Evolutionary conservation across 2,888 invertebrate species (phyloP).

Genomic region (Geophilus truncorum): DNA sequence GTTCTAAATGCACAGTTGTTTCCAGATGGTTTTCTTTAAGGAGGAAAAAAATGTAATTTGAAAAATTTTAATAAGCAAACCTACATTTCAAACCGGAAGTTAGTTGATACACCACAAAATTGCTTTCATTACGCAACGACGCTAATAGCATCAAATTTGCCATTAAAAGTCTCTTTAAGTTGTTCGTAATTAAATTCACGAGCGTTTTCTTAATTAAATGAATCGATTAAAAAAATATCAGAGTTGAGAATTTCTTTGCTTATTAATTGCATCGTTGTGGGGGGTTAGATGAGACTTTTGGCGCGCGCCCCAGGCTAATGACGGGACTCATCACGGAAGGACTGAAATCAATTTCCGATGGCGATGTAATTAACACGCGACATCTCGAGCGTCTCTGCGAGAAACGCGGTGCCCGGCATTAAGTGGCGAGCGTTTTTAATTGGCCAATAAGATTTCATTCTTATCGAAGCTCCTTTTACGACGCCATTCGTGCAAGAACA

Average conservation of each 20-base stretch:
- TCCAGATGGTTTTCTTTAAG: no score
- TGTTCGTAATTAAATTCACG: not conserved
- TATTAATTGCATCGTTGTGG: conserved; percentile 6
- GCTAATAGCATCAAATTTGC: not conserved
- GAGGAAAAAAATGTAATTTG: not conserved
- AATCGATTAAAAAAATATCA: not conserved
- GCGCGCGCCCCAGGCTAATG: conserved; percentile 15
- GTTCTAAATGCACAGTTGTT: not conserved
- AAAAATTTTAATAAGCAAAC: not conserved
- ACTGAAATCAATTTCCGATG: conserved; percentile 28
- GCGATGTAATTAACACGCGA: conserved; percentile 30
- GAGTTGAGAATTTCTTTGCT: not conserved
- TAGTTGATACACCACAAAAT: not conserved
- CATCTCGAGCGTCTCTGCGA: conserved; percentile 11
- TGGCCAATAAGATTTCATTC: conserved; percentile 28
- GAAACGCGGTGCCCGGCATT: conserved; percentile 12
- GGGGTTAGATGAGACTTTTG: conserved; percentile 5
- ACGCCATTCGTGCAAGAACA: conserved; percentile 25
- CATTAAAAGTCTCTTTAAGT: not conserved
- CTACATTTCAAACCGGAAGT: not conserved
- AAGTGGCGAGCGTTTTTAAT: conserved; percentile 28
- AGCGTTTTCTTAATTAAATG: not conserved
- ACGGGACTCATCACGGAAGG: conserved; percentile 25
- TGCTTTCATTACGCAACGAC: not conserved
- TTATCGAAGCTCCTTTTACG: conserved; percentile 23